These are phyloP conservation scores for Emydoidea blandingii DNA, from an alignment of 2,797 vertebrate genomes.

Conservation along the genomic window DNA sequence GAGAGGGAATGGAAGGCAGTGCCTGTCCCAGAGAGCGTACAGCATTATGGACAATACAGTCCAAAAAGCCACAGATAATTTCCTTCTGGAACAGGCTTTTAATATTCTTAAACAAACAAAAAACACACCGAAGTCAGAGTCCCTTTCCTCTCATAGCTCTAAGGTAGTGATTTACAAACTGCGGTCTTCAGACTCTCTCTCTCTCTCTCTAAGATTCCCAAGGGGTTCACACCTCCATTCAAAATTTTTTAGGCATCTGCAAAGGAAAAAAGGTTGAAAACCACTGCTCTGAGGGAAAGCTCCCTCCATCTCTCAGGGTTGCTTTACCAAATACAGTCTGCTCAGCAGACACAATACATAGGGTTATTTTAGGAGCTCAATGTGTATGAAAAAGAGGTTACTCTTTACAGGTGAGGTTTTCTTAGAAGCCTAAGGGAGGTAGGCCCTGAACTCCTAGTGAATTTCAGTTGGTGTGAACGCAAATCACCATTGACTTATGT, in stretches of 20 bases:
- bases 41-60: neutral
- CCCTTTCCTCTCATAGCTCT: neutral
- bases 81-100: neutral
- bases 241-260: neutral
- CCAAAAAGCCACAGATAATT: neutral
- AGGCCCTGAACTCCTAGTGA: neutral
- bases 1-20: neutral
- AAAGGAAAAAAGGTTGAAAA: neutral
- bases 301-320: neutral
- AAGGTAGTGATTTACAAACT: neutral
- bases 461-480: neutral
- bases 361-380: rapidly evolving
- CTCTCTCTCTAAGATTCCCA: neutral
- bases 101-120: neutral
- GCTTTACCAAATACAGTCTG: neutral
- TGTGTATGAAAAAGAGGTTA: rapidly evolving
- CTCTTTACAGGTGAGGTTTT: rapidly evolving
- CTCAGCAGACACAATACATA: neutral
- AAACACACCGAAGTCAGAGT: neutral
- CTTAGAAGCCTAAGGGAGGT: neutral
- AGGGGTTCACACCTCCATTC: neutral
- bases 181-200: neutral
- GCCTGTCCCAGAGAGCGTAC: neutral
- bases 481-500: neutral
- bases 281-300: neutral